Conservation (phyloP, 2,797 vertebrate species). For the Tangara arthus region DNA sequence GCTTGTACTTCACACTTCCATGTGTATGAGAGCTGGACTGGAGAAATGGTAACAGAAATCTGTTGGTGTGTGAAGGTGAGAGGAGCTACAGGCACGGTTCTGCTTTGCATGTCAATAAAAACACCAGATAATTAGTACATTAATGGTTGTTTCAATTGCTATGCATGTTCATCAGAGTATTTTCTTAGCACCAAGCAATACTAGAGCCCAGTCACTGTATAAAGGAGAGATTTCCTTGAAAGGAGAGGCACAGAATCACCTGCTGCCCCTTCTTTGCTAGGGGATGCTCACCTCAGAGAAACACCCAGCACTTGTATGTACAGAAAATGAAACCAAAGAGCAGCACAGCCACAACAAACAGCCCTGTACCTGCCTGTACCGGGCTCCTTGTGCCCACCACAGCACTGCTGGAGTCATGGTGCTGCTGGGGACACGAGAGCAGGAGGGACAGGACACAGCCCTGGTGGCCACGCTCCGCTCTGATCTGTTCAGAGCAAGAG, state of each 20-base stretch:
- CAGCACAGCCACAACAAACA: background rate
- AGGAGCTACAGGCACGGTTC: background rate
- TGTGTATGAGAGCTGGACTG: background rate
- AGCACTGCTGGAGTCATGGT: background rate
- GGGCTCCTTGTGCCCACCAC: background rate
- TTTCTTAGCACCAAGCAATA: background rate
- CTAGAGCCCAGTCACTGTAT: accelerated
- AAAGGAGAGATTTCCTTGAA: background rate
- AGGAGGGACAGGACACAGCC: background rate
- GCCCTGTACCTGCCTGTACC: accelerated
- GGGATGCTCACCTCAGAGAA: background rate
- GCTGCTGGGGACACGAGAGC: accelerated
- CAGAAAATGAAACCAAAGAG: background rate
- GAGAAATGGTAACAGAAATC: background rate
- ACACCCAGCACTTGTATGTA: accelerated
- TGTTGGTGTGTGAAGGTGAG: background rate
- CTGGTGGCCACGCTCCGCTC: background rate
- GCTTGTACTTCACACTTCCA: background rate
- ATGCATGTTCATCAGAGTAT: background rate
- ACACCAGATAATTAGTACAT: background rate
- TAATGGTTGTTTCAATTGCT: background rate
- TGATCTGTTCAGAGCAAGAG: background rate
- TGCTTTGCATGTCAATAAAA: background rate
- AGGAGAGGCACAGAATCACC: background rate
- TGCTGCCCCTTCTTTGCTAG: background rate